Evolutionary conservation across 2,113 vertebrate species (phyloP).

Genomic region (Globicephala melas): DNA sequence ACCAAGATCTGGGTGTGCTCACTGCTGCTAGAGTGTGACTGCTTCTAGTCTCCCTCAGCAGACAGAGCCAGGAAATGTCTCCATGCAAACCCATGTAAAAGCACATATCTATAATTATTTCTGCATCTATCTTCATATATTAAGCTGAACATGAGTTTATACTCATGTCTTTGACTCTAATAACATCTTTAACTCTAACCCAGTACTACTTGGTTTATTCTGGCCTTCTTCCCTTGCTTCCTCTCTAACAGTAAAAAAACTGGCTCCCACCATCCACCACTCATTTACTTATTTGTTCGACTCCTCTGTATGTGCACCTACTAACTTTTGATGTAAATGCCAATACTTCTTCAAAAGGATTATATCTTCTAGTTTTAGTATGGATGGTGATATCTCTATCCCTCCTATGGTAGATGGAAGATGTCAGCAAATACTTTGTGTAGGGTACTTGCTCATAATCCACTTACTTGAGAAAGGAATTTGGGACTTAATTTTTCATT

Average conservation of each 20-base stretch:
- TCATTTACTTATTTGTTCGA: background rate
- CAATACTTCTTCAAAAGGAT: background rate
- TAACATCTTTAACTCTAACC: background rate
- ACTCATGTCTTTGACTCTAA: background rate
- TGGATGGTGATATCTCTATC: background rate
- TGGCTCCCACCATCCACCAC: background rate
- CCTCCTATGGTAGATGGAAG: background rate
- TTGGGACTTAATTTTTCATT: background rate
- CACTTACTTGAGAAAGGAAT: background rate
- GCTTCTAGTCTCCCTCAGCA: background rate
- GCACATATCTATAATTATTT: background rate
- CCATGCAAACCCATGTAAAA: background rate
- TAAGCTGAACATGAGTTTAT: background rate
- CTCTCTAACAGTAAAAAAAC: background rate
- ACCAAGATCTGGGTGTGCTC: background rate
- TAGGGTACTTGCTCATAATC: background rate
- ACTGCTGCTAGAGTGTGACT: background rate
- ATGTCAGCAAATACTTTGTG: background rate
- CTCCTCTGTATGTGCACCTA: background rate
- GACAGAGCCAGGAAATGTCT: background rate
- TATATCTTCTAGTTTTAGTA: background rate
- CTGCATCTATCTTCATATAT: background rate
- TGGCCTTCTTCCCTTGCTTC: background rate
- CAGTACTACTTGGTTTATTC: background rate
- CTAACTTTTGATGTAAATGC: background rate